Conservation (phyloP, 1,140 invertebrate species). For the Aleiodes sp. region DNA sequence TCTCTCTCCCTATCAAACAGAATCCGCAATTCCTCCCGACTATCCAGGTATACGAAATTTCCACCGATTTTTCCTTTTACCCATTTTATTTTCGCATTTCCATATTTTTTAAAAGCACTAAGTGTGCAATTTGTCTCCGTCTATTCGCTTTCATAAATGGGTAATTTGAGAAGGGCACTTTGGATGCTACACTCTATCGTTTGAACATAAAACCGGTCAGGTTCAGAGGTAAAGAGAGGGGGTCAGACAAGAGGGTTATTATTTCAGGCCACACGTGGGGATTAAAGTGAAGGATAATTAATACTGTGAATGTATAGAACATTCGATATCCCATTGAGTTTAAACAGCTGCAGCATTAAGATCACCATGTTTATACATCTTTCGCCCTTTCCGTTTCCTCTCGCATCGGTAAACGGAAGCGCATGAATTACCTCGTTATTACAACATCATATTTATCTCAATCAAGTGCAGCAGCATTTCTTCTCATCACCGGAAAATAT, state of each 20-base stretch:
- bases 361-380: conserved; percentile 20
- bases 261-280: not conserved
- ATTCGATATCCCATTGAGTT: conserved; percentile 28
- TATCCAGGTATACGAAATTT: no score
- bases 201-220: conserved; percentile 12
- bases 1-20: no score
- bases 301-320: conserved; percentile 1
- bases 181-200: not conserved
- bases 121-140: conserved; percentile 3
- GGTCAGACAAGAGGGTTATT: not conserved
- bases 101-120: not conserved
- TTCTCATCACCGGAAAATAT: no score
- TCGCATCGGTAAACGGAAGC: not conserved
- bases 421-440: not conserved
- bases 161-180: conserved; percentile 5
- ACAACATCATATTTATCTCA: not conserved
- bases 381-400: conserved; percentile 11
- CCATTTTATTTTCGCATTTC: no score
- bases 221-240: not conserved
- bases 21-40: no score
- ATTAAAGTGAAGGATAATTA: conserved; percentile 15
- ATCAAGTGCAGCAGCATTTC: no score
- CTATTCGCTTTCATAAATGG: not conserved
- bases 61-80: no score
- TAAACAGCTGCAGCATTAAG: conserved; percentile 42